Base-by-base conservation (phyloP, 2,888 invertebrate species). In the Eupeodes luniger region DNA sequence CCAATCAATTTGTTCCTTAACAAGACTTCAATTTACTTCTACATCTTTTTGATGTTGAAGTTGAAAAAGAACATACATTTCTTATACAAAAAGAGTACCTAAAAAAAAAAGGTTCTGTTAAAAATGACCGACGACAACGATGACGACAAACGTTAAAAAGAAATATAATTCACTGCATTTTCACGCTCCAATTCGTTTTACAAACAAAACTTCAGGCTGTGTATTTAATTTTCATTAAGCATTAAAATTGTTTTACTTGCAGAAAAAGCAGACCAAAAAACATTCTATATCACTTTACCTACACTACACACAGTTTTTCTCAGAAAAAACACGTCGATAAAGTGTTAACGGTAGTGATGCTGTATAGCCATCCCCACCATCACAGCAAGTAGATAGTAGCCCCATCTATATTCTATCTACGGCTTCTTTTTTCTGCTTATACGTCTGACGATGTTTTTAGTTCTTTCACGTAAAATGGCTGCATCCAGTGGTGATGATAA, bases 101-200 rank as follows among this genome's bases (percentile, higher is more conserved):
- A n/a, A n/a, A n/a, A 27, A 27, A 27, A 2, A 3, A 27, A 27
- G 27, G 27, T 27, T 27, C 1, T 27, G 27, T 27, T 27, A 27
- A 27, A 27, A 27, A 27, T 27, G 27, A 27, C 27, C 27, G 27
- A 27, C 2, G 27, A 27, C 27, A 27, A 2, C 27, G 2, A 27
- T 3, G 27, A 27, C 27, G 27, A 27, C 27, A 27, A 27, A 27
- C 27, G 27, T 27, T n/a, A 59, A 34, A 34, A 12, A 47, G 4
- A 12, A 10, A 47, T 14, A n/a, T 14, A 55, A 70, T 53, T 53
- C 47, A 44, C 57, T 47, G 70, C 36, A 47, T 34, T 70, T 72
- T n/a, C 59, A 59, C 47, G 86, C 80, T 76, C 84, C 84, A 87
- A 72, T 84, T 87, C 64, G 75, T 47, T 80, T 36, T 14, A 62